phyloP scores from a whole-genome alignment of 1,140 invertebrate species.

The Listronotus oregonensis region DNA sequence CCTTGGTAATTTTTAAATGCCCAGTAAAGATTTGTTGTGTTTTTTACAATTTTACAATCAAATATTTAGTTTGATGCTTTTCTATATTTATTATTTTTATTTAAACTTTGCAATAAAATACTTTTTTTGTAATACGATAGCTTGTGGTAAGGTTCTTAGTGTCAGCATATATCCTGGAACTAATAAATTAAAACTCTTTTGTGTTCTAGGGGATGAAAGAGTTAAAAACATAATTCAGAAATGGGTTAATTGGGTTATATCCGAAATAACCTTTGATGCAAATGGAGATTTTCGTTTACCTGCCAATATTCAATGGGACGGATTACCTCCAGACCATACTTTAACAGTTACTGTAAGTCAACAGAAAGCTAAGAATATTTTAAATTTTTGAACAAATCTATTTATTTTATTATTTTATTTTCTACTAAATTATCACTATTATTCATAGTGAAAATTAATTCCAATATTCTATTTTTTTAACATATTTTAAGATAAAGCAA shows the following conservation, averaged over 20 bases:
- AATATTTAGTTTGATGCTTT: no score
- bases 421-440: not conserved
- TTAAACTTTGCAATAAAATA: no score
- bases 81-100: no score
- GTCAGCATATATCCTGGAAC: no score
- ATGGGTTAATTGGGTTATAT: slow-evolving; percentile 23
- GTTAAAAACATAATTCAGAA: slow-evolving; percentile 8
- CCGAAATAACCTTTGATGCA: slow-evolving; percentile 22
- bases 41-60: no score
- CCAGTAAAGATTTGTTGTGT: no score
- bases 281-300: slow-evolving; percentile 23
- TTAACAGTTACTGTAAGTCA: slow-evolving; percentile 22
- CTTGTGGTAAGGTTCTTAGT: no score
- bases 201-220: slow-evolving; percentile 18
- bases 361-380: not conserved
- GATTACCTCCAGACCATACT: slow-evolving; percentile 19
- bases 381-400: not conserved
- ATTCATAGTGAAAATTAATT: not conserved
- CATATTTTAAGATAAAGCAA: no score
- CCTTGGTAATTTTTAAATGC: no score
- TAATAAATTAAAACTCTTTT: not conserved
- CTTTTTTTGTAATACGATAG: no score
- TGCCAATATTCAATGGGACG: slow-evolving; percentile 18
- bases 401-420: not conserved
- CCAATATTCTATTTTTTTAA: no score